Conservation (phyloP, 2,113 vertebrate genomes). For the Nematolebias whitei region DNA sequence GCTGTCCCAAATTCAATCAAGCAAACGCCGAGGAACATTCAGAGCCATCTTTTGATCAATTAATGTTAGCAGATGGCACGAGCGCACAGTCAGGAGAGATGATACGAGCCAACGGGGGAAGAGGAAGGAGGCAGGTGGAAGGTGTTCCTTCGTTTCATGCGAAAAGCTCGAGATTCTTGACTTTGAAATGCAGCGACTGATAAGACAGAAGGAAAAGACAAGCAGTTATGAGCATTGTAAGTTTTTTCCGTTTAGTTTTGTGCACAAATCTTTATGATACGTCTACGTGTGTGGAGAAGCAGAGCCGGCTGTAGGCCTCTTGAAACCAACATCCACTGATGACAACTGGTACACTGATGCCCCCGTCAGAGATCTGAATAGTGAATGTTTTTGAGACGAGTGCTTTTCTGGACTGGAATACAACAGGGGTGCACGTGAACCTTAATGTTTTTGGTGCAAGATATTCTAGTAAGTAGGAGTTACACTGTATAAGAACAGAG, state of each 20-base stretch:
- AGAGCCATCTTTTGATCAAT: constrained; percentile 75
- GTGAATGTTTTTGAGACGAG: too few species aligned
- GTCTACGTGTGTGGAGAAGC: constrained; percentile 19
- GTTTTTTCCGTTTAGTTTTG: background rate
- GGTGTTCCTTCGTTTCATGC: constrained; percentile 63
- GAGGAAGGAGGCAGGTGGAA: constrained; percentile 65
- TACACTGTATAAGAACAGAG: too few species aligned
- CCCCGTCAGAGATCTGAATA: too few species aligned
- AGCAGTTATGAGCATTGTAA: constrained; percentile 11
- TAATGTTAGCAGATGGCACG: constrained; percentile 69
- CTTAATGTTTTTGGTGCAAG: too few species aligned
- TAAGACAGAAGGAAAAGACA: constrained; percentile 33
- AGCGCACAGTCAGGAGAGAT: constrained; percentile 51
- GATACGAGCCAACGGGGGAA: too few species aligned
- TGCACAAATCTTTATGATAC: background rate
- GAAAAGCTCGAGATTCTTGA: constrained; percentile 39
- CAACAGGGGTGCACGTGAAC: too few species aligned
- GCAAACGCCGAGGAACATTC: constrained; percentile 66
- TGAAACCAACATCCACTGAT: too few species aligned
- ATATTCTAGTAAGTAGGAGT: too few species aligned
- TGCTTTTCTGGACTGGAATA: too few species aligned
- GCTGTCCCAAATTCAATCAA: constrained; percentile 69
- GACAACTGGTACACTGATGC: too few species aligned
- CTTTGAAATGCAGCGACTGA: constrained; percentile 52
- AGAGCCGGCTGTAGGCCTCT: too few species aligned